A percentile compares a stretch with the other conserved stretches of the same genome.
Conservation (phyloP, 2,888 invertebrate genomes). For the Meteorus cinctellus region DNA sequence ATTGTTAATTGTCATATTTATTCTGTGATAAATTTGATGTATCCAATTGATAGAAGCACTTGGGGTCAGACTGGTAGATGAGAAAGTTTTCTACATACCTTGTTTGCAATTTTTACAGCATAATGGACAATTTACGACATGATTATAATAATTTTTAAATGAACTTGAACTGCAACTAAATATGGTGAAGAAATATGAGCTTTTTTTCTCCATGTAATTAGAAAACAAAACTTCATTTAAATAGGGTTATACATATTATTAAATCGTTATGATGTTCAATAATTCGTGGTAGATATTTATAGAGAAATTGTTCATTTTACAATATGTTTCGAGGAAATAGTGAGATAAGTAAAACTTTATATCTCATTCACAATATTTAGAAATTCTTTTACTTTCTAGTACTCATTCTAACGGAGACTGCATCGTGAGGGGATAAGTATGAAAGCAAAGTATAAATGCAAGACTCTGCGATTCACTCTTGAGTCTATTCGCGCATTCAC, state of each 20-base stretch:
- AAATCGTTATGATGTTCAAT: background rate
- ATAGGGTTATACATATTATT: constrained; percentile 1
- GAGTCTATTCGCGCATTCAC: constrained; percentile 39
- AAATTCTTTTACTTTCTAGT: constrained; percentile 46
- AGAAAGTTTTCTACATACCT: constrained; percentile 3
- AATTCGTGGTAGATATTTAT: background rate
- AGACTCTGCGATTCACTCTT: constrained; percentile 44
- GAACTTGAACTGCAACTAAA: background rate
- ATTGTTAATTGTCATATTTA: constrained; percentile 1
- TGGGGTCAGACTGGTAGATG: background rate
- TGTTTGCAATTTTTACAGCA: background rate
- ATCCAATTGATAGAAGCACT: background rate
- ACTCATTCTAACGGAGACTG: constrained; percentile 35
- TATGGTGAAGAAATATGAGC: background rate
- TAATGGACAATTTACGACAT: background rate
- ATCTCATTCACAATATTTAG: background rate
- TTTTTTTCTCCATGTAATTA: background rate
- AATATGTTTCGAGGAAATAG: background rate
- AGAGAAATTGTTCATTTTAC: background rate
- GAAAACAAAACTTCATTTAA: background rate
- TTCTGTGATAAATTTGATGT: background rate
- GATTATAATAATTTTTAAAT: constrained; percentile 1
- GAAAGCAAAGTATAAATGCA: constrained; percentile 51
- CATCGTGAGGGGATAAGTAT: constrained; percentile 55
- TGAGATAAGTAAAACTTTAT: background rate